Percentiles rank a stretch among this genome's conserved stretches.
Conservation (phyloP, 2,113 vertebrate genomes). For the Tapirus terrestris region DNA sequence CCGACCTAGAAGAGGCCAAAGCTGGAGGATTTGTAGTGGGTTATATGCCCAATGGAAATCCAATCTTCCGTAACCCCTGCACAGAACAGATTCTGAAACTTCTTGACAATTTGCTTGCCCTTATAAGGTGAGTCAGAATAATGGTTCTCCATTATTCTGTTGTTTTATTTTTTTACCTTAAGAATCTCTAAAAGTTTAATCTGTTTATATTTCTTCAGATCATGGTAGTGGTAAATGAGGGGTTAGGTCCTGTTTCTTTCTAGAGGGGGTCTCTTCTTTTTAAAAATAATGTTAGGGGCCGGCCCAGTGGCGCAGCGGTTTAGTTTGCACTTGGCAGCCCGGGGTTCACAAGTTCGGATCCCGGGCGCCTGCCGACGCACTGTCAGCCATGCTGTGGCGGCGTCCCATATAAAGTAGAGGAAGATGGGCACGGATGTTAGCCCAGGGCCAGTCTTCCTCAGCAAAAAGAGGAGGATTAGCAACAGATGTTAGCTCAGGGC, state of each 20-base stretch:
- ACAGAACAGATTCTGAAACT: constrained; percentile 91
- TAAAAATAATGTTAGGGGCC: not conserved
- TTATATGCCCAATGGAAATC: constrained; percentile 88
- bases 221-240: constrained; percentile 11
- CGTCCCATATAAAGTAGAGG: too few relatives aligned
- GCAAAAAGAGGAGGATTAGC: too few relatives aligned
- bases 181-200: constrained; percentile 51
- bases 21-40: constrained; percentile 94
- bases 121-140: constrained; percentile 92
- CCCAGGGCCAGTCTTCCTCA: too few relatives aligned
- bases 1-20: constrained; percentile 93
- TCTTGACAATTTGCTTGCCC: constrained; percentile 94
- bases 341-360: too few relatives aligned
- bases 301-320: too few relatives aligned
- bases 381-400: too few relatives aligned
- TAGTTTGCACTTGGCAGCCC: too few relatives aligned
- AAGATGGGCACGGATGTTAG: too few relatives aligned
- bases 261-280: not conserved
- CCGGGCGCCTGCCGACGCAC: too few relatives aligned
- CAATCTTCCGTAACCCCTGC: constrained; percentile 95
- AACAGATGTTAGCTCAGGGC: too few relatives aligned
- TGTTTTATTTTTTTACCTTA: constrained; percentile 33
- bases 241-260: constrained; percentile 38
- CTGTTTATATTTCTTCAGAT: constrained; percentile 24
- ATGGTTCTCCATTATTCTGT: not conserved